Conservation (phyloP, 2,888 invertebrate species). For the Ectropis crepuscularia region DNA sequence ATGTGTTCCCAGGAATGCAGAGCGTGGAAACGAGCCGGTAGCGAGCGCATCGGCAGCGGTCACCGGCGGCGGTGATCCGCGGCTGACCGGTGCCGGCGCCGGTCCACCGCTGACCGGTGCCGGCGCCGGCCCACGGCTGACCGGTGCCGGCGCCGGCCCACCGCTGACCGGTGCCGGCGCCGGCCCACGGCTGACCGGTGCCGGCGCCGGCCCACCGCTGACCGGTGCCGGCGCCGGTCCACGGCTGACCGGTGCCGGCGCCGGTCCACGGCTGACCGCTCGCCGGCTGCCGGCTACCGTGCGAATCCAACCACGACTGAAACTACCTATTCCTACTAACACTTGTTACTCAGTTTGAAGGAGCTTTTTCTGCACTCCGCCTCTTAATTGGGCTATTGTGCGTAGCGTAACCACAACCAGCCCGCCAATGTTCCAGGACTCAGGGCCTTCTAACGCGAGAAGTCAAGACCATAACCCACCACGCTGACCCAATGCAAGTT, state of each 20-base stretch:
- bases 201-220: constrained; percentile 54
- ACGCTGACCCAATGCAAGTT: too few relatives aligned
- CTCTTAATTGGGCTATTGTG: too few relatives aligned
- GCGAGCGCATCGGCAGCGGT: constrained; percentile 49
- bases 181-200: constrained; percentile 38
- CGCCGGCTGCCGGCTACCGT: background rate
- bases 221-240: constrained; percentile 40
- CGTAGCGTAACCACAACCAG: too few relatives aligned
- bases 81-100: constrained; percentile 43
- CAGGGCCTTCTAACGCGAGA: too few relatives aligned
- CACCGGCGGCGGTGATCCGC: constrained; percentile 57
- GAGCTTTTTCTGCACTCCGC: too few relatives aligned
- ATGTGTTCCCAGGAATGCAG: background rate
- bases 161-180: constrained; percentile 44
- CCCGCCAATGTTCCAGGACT: too few relatives aligned
- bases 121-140: too few relatives aligned
- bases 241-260: constrained; percentile 29
- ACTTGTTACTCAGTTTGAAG: too few relatives aligned
- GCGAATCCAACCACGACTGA: background rate
- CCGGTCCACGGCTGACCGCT: too few relatives aligned
- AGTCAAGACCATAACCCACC: too few relatives aligned
- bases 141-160: constrained; percentile 42
- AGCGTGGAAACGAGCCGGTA: constrained; percentile 27
- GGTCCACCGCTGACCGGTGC: constrained; percentile 37
- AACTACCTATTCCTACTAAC: too few relatives aligned